phyloP scores from a whole-genome alignment of 2,797 vertebrate genomes.

The Rhinichthys osculus region DNA sequence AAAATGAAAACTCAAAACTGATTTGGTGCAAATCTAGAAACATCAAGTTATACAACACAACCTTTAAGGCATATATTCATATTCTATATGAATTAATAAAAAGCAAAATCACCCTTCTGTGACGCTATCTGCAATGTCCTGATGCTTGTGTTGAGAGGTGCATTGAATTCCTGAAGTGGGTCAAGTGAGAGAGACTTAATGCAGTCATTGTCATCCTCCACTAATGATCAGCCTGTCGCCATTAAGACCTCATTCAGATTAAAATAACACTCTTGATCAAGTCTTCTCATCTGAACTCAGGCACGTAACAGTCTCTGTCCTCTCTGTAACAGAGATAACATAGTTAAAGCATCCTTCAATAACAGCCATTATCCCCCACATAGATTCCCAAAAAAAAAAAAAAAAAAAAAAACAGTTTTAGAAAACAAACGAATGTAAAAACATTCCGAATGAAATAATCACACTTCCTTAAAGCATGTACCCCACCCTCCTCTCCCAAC shows the following conservation, averaged over 20 bases:
- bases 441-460: constrained; percentile 64
- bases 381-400: no score
- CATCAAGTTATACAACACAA: constrained; percentile 4
- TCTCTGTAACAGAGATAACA: neutral
- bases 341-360: neutral
- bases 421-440: constrained; percentile 61
- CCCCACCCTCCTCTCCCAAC: constrained; percentile 52
- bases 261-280: neutral
- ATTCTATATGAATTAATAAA: neutral
- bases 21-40: neutral
- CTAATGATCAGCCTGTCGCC: neutral
- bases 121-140: neutral
- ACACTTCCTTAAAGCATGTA: constrained; percentile 35
- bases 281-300: constrained; percentile 8
- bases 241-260: neutral
- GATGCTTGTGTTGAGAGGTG: neutral
- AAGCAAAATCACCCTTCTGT: neutral
- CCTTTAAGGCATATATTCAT: neutral
- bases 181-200: neutral
- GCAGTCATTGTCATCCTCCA: neutral
- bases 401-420: neutral
- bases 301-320: neutral
- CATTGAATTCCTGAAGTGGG: neutral
- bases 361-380: neutral
- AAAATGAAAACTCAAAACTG: neutral